phyloP scores from a whole-genome alignment of 2,888 invertebrate genomes.

The Gandaritis pyraliata region DNA sequence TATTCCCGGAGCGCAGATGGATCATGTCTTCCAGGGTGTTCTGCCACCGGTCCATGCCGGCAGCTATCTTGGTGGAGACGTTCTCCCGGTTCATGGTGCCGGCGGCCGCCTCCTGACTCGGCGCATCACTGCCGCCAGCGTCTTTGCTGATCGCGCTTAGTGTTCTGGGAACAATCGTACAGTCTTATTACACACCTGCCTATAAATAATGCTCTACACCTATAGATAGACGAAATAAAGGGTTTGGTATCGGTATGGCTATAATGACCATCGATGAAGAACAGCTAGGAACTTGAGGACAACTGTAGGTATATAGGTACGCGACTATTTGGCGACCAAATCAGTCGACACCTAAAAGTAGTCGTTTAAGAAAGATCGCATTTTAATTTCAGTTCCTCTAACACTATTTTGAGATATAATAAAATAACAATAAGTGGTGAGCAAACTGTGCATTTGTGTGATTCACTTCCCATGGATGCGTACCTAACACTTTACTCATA shows the following conservation, averaged over 20 bases:
- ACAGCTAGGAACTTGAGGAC: too few relatives aligned
- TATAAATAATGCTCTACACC: too few relatives aligned
- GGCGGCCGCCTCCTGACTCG: conserved; percentile 50
- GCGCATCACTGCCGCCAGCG: conserved; percentile 55
- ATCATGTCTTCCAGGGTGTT: conserved; percentile 80
- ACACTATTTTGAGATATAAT: conserved; percentile 1
- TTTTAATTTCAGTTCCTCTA: too few relatives aligned
- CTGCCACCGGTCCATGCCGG: conserved; percentile 82
- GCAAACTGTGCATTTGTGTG: conserved; percentile 36
- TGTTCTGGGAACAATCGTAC: conserved; percentile 50
- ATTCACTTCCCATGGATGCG: conserved; percentile 61
- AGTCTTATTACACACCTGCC: not conserved
- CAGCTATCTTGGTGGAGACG: conserved; percentile 74
- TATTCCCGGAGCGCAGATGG: conserved; percentile 73
- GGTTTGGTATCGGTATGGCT: too few relatives aligned
- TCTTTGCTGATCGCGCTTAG: conserved; percentile 60
- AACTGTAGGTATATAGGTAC: too few relatives aligned
- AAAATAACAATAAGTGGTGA: conserved; percentile 34
- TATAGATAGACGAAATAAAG: too few relatives aligned
- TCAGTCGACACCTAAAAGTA: too few relatives aligned
- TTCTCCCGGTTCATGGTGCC: conserved; percentile 74
- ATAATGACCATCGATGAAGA: too few relatives aligned
- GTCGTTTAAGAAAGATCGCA: too few relatives aligned
- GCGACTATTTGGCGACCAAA: too few relatives aligned
- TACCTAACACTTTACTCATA: conserved; percentile 59